Conservation (phyloP, 2,888 invertebrate species). For the Mamestra brassicae region DNA sequence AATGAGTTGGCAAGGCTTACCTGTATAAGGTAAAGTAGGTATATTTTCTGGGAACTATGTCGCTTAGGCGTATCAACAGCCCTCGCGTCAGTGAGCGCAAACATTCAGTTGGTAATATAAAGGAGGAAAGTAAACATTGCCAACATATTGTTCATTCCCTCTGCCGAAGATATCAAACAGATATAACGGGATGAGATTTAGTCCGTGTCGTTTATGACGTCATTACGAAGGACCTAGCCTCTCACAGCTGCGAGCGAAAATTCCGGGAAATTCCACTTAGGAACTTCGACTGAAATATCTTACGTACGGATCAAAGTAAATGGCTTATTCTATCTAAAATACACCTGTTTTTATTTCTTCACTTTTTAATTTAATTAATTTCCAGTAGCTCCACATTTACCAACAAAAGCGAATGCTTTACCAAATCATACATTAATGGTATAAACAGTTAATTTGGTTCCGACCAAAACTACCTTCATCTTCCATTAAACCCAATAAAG, state of each 20-base stretch:
- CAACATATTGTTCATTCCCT: slow-evolving; percentile 50
- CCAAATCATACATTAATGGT: slow-evolving; percentile 27
- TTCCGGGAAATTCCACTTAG: slow-evolving; percentile 36
- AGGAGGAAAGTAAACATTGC: slow-evolving; percentile 49
- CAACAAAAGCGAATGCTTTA: slow-evolving; percentile 27
- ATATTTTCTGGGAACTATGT: slow-evolving; percentile 56
- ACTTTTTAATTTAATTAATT: slow-evolving; percentile 3
- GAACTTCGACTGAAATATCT: slow-evolving; percentile 40
- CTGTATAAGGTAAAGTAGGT: slow-evolving; percentile 59
- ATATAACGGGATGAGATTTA: slow-evolving; percentile 57
- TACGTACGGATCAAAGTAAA: slow-evolving; percentile 17
- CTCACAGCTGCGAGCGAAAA: slow-evolving; percentile 51
- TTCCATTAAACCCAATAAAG: slow-evolving; percentile 54
- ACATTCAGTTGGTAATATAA: slow-evolving; percentile 53
- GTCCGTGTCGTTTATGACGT: slow-evolving; percentile 55
- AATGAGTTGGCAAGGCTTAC: slow-evolving; percentile 57
- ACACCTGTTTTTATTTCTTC: slow-evolving; percentile 1
- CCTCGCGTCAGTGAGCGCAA: slow-evolving; percentile 59
- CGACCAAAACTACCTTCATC: slow-evolving; percentile 41
- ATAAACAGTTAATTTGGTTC: slow-evolving; percentile 42
- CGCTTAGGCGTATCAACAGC: slow-evolving; percentile 56
- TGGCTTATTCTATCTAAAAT: background rate
- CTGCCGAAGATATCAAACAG: slow-evolving; percentile 53
- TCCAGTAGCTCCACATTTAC: slow-evolving; percentile 28
- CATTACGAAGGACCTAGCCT: slow-evolving; percentile 55